Base-by-base conservation (phyloP, 2,888 invertebrate genomes). In the Platerodrilus igneus region DNA sequence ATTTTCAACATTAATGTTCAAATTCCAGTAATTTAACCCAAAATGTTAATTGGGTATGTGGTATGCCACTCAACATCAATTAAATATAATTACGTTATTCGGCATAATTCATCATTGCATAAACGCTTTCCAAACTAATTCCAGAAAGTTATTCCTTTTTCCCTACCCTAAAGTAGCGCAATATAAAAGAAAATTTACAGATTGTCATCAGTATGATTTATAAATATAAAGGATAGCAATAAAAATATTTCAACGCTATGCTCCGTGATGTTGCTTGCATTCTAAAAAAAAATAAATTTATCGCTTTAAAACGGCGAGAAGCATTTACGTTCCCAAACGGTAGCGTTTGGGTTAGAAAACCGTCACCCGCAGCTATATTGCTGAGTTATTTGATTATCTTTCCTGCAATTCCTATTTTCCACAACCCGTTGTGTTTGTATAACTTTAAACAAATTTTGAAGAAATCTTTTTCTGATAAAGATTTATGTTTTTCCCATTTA, bases 351-450 rank as follows among this genome's bases (percentile, higher is more conserved):
- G 37, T 33, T 45, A 45, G 41, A 41, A 45, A 41, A 38, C 48
- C 51, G 53, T 53, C 53, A 51, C 44, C 44, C 37, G 42, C 53
- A 51, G 50, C 44, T 44, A 50, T 52, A 50, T 52, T 49, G 51
- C 51, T 55, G 55, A 55, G 50, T 53, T 55, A 55, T 55, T 55
- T 55, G 55, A 55, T 53, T 55, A 55, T 53, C 52, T 47, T 49
- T 49, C 39, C 47, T 36, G 45, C 48, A 47, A 53, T 52, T 51
- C 50, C 53, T 48, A 51, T 51, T 39, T 43, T 41, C n/a, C 41
- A 34, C 41, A 29, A 38, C 30, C 36, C 35, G 37, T 43, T 40
- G n/a, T n/a, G n/a, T n/a, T n/a, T n/a, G 37, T 42, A 42, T 46
- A 37, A 39, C 40, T 28, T 37, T 41, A 45, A 37, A 36, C 37